Evolutionary conservation across 1,140 invertebrate species (phyloP).

Genomic region (Drosophila melanogaster): Release_6_plus_ISO1_MT NC_004354.4:12317001-12317500

Average conservation of each 20-base stretch:
- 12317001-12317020: too few relatives aligned
- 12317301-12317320: constrained; percentile 93
- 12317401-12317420: constrained; percentile 88
- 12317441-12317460: not conserved
- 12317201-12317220: constrained; percentile 58
- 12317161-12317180: too few relatives aligned
- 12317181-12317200: too few relatives aligned
- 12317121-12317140: too few relatives aligned
- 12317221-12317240: constrained; percentile 85
- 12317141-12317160: too few relatives aligned
- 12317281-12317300: constrained; percentile 87
- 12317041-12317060: too few relatives aligned
- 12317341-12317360: constrained; percentile 93
- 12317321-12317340: constrained; percentile 92
- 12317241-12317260: constrained; percentile 88
- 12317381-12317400: constrained; percentile 94
- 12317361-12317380: constrained; percentile 92
- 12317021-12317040: too few relatives aligned
- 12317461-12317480: not conserved
- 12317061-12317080: too few relatives aligned
- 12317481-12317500: constrained; percentile 43
- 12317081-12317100: too few relatives aligned
- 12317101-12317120: too few relatives aligned
- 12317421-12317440: too few relatives aligned
- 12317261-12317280: constrained; percentile 85